These are phyloP conservation scores for Euzetes globulus DNA, from an alignment of 2,888 invertebrate species.

Conservation along the genomic window DNA sequence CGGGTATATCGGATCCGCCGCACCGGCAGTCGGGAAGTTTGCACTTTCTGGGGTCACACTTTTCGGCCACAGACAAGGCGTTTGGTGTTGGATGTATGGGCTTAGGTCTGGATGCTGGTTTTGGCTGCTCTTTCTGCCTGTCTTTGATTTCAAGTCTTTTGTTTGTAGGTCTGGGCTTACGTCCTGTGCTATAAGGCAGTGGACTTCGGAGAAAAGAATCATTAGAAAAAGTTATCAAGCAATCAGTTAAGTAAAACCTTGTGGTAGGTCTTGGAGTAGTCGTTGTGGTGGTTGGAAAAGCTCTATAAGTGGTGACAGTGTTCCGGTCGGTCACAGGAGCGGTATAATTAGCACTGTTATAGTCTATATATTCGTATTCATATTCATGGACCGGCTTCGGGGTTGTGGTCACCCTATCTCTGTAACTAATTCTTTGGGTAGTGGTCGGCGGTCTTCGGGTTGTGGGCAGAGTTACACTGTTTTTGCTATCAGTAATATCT, in stretches of 20 bases:
- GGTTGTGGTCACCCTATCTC: neutral
- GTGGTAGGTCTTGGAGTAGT: conserved; percentile 16
- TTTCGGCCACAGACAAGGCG: conserved; percentile 50
- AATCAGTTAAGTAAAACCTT: neutral
- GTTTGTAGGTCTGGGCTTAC: conserved; percentile 32
- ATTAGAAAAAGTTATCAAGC: neutral
- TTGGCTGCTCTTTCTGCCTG: conserved; percentile 1
- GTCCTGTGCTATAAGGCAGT: conserved; percentile 10
- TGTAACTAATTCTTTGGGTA: neutral
- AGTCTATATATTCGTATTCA: conserved; percentile 21
- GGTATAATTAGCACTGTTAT: conserved; percentile 28
- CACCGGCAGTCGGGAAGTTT: conserved; percentile 81
- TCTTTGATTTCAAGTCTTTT: conserved; percentile 33
- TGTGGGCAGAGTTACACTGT: conserved; percentile 26
- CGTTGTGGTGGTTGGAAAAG: conserved; percentile 17
- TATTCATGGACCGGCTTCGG: neutral
- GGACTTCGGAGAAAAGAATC: neutral
- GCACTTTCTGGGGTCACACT: conserved; percentile 82
- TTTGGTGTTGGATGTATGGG: conserved; percentile 42
- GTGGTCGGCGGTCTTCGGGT: conserved; percentile 15
- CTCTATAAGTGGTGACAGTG: neutral
- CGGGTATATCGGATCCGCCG: conserved; percentile 82
- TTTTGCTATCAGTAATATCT: conserved; percentile 13
- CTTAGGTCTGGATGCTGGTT: conserved; percentile 42
- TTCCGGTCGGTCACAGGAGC: neutral